Percentiles rank a stretch among this genome's conserved stretches.
phyloP scores from a whole-genome alignment of 2,888 invertebrate species.

The Xanthia togata region DNA sequence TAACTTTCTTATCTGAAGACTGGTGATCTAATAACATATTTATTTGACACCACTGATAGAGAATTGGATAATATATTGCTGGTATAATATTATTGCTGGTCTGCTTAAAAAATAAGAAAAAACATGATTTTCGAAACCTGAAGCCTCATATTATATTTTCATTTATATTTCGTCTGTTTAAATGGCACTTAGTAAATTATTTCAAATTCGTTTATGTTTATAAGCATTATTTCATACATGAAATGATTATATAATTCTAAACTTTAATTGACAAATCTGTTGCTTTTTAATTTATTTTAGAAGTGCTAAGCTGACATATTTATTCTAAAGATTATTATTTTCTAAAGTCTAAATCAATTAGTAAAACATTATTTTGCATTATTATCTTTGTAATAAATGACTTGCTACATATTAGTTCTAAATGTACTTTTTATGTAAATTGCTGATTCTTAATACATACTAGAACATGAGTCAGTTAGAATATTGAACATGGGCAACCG shows the following conservation, averaged over 20 bases:
- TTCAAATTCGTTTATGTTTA: neutral
- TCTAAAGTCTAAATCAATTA: neutral
- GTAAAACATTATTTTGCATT: neutral
- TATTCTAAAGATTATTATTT: neutral
- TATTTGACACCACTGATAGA: neutral
- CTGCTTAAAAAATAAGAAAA: neutral
- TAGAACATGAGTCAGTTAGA: neutral
- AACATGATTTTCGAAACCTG: too few relatives aligned
- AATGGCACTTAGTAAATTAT: neutral
- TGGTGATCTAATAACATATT: neutral
- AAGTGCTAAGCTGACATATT: neutral
- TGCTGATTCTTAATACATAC: neutral
- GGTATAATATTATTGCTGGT: neutral
- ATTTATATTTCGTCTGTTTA: neutral
- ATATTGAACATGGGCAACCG: too few relatives aligned
- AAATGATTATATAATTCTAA: too few relatives aligned
- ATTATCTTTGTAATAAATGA: conserved; percentile 12
- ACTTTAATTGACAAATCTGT: neutral
- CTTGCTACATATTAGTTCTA: neutral
- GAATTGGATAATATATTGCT: neutral
- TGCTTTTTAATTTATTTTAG: neutral
- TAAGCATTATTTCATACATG: neutral
- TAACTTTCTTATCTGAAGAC: neutral
- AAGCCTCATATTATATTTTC: too few relatives aligned
- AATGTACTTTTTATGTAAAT: neutral